Percentiles rank a stretch among this genome's conserved stretches.
Evolutionary conservation across 2,888 invertebrate genomes (phyloP).

Genomic region (Apodemia hepburni): DNA sequence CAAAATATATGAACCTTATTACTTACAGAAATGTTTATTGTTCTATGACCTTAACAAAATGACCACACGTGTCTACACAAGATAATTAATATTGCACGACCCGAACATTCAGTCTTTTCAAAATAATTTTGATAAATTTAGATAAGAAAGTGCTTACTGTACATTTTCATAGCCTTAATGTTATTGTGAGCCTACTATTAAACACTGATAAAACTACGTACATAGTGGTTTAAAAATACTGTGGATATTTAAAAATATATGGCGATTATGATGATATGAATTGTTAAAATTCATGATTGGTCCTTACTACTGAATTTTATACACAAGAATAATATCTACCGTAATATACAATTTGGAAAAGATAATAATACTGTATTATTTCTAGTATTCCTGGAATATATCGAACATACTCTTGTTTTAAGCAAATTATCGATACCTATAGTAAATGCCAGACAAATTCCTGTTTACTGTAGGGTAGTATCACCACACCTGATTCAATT

Average conservation of each 20-base stretch:
- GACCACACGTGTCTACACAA: not conserved
- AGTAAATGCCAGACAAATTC: too few species aligned
- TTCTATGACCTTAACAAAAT: not conserved
- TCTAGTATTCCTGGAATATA: not conserved
- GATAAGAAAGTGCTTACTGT: conserved; percentile 4
- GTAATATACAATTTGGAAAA: not conserved
- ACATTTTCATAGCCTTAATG: conserved; percentile 1
- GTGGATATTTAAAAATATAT: conserved; percentile 31
- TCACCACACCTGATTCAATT: too few species aligned
- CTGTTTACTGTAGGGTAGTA: too few species aligned
- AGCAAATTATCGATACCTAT: too few species aligned
- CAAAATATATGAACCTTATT: not conserved
- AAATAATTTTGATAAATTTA: conserved; percentile 24
- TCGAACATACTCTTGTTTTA: too few species aligned
- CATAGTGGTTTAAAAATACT: conserved; percentile 22
- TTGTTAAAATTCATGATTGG: conserved; percentile 55
- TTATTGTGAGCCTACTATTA: conserved; percentile 20
- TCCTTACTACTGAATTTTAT: conserved; percentile 52
- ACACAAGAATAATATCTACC: not conserved
- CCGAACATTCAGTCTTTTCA: conserved; percentile 67
- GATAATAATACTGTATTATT: not conserved
- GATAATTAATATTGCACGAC: conserved; percentile 65
- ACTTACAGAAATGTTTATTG: not conserved
- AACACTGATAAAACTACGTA: conserved; percentile 22
- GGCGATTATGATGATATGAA: conserved; percentile 51